These are phyloP conservation scores for Clepsis dumicolana DNA, from an alignment of 2,888 invertebrate genomes.

Conservation along the genomic window DNA sequence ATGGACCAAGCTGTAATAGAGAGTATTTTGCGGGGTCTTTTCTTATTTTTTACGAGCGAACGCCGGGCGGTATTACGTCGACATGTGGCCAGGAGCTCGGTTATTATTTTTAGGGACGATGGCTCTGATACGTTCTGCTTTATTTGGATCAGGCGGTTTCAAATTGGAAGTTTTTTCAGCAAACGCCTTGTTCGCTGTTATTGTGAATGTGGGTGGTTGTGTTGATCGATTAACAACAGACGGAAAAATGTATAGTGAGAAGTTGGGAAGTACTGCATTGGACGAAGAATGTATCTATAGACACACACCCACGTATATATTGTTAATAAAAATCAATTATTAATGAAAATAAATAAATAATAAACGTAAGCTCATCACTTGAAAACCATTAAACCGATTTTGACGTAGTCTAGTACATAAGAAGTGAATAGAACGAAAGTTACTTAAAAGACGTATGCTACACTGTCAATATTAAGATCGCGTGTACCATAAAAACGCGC, in stretches of 20 bases:
- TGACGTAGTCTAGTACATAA: too few species aligned
- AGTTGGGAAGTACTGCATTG: too few species aligned
- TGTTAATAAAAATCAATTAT: too few species aligned
- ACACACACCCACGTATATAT: too few species aligned
- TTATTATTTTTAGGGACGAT: constrained; percentile 73
- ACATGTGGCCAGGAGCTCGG: constrained; percentile 75
- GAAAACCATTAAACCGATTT: too few species aligned
- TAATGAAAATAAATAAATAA: too few species aligned
- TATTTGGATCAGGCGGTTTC: constrained; percentile 57
- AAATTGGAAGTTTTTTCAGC: constrained; percentile 24
- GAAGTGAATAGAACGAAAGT: background rate
- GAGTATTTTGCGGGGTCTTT: constrained; percentile 78
- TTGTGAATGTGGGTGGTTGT: background rate
- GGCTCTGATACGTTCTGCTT: constrained; percentile 61
- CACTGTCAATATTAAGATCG: background rate
- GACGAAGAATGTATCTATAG: too few species aligned
- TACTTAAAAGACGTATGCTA: background rate
- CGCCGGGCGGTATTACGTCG: constrained; percentile 74
- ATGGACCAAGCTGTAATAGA: constrained; percentile 72
- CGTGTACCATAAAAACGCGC: background rate
- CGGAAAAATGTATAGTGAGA: too few species aligned
- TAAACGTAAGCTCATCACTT: too few species aligned
- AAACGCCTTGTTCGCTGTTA: constrained; percentile 2
- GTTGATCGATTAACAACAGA: too few species aligned
- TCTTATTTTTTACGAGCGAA: constrained; percentile 79